A percentile compares a stretch with the other conserved stretches of the same genome.
Evolutionary conservation across 23 tunicate species (phyloP).

Genomic region (Clavelina lepadiformis): DNA sequence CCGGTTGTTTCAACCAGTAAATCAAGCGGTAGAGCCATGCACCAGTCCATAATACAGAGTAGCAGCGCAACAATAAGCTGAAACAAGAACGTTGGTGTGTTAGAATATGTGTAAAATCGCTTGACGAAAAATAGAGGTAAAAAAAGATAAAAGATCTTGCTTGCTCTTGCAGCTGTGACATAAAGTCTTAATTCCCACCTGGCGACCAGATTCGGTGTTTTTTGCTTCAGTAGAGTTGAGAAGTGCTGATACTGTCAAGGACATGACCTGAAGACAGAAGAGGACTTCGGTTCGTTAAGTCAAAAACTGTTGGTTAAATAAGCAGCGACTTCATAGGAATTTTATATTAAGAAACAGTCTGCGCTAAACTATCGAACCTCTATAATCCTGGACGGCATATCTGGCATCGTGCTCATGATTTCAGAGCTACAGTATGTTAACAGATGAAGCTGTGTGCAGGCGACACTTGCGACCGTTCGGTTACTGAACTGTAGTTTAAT

Average conservation of each 20-base stretch:
- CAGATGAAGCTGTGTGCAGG: conserved; percentile 79
- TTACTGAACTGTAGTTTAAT: conserved; percentile 65
- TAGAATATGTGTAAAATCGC: neutral
- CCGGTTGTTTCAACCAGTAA: conserved; percentile 29
- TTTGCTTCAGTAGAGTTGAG: conserved; percentile 56
- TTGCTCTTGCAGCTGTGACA: neutral
- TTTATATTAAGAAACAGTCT: no score
- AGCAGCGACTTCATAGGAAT: no score
- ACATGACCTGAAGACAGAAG: conserved; percentile 49
- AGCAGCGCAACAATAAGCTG: conserved; percentile 65
- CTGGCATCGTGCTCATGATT: conserved; percentile 56
- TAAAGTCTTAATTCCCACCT: conserved; percentile 14
- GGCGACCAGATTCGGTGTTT: conserved; percentile 53
- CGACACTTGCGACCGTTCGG: conserved; percentile 66
- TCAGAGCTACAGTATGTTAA: conserved; percentile 58
- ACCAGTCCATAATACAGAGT: conserved; percentile 74
- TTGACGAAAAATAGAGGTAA: no score
- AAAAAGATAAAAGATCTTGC: neutral
- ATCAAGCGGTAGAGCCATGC: conserved; percentile 80
- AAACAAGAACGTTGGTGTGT: neutral
- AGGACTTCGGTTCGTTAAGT: neutral
- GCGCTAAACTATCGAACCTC: conserved; percentile 50
- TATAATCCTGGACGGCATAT: conserved; percentile 56
- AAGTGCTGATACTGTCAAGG: conserved; percentile 58
- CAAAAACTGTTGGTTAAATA: no score